phyloP scores from a whole-genome alignment of 2,113 vertebrate genomes.

The Odocoileus hemionus region DNA sequence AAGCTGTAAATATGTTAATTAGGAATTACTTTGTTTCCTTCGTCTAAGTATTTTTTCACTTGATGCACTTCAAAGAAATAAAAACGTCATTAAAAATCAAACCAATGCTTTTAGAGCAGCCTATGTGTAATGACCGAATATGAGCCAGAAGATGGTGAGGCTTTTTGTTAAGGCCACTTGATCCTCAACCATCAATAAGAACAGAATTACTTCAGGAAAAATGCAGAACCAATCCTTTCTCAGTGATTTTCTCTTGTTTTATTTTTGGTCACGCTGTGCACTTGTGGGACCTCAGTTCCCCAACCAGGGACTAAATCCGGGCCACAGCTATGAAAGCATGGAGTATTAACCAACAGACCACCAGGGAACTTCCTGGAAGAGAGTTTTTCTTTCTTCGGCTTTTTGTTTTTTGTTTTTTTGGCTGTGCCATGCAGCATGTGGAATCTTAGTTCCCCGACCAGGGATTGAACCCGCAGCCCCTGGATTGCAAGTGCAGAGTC shows the following conservation, averaged over 20 bases:
- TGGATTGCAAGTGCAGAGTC: not conserved
- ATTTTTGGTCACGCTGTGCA: not conserved
- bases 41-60: not conserved
- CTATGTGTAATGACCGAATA: not conserved
- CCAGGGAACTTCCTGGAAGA: not conserved
- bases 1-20: conserved; percentile 35
- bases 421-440: not conserved
- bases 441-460: not conserved
- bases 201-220: not conserved
- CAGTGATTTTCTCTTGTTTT: not conserved
- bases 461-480: not conserved
- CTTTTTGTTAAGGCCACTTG: not conserved
- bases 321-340: not conserved
- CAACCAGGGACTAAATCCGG: not conserved
- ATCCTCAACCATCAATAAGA: not conserved
- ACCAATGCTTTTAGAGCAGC: not conserved
- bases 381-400: not conserved
- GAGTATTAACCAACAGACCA: not conserved
- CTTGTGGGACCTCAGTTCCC: not conserved
- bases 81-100: conserved; percentile 26
- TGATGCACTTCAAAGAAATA: conserved; percentile 11
- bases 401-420: not conserved
- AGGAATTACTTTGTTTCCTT: not conserved
- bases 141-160: not conserved
- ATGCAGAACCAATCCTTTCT: not conserved